Evolutionary conservation across 2,888 invertebrate species (phyloP).

Genomic region (Epistrophella euchroma): DNA sequence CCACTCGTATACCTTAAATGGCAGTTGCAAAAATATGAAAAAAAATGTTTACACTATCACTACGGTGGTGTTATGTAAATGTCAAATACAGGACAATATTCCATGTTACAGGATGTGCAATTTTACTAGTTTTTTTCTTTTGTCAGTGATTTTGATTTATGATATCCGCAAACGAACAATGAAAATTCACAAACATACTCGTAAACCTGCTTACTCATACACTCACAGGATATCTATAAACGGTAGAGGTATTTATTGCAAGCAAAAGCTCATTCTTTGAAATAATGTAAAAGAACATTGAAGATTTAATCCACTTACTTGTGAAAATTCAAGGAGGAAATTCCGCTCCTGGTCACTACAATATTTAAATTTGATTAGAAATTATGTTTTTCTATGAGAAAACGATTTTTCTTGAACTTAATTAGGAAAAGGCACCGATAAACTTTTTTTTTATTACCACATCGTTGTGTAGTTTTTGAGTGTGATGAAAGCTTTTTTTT

Average conservation of each 20-base stretch:
- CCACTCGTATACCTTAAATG: constrained; percentile 17
- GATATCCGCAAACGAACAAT: constrained; percentile 69
- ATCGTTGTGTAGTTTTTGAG: constrained; percentile 44
- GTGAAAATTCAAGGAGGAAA: neutral
- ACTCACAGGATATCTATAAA: neutral
- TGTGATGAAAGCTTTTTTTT: constrained; percentile 33
- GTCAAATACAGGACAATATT: constrained; percentile 60
- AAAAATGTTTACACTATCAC: constrained; percentile 59
- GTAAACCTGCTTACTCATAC: neutral
- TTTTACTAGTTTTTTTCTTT: constrained; percentile 58
- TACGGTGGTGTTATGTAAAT: constrained; percentile 71
- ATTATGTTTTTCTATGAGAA: neutral
- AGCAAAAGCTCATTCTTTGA: neutral
- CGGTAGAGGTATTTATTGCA: neutral
- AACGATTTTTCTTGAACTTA: constrained; percentile 2
- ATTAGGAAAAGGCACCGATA: constrained; percentile 54
- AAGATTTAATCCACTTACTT: constrained; percentile 60
- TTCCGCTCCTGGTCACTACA: neutral
- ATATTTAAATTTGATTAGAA: constrained; percentile 20
- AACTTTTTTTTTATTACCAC: constrained; percentile 30
- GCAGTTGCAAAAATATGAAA: neutral
- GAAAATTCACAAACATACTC: constrained; percentile 19
- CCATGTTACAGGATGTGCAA: constrained; percentile 54
- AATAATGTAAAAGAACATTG: constrained; percentile 7
- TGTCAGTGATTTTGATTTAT: constrained; percentile 71